Evolutionary conservation across 1,140 invertebrate species (phyloP), one percentile per base, ranked within the genome.

Genomic region (Proales similis): DNA sequence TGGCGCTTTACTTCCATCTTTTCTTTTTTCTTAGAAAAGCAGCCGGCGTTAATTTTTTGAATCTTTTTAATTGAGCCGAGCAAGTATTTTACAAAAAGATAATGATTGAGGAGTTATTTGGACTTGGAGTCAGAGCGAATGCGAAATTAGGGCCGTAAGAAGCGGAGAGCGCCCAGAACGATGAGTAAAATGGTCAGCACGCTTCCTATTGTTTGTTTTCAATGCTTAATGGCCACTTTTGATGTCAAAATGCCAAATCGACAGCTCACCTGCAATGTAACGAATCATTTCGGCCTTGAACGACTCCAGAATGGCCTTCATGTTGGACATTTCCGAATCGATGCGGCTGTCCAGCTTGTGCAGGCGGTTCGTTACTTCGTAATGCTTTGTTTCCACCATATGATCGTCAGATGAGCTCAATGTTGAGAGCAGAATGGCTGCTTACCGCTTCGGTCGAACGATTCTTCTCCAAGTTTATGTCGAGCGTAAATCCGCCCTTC

Each of bases 401-500:
- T 49, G 12, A 11, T 57, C 9, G 17, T n/a, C 27, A 22, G 45
- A 46, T 12, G 45, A 49, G 24, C 19, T 30, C 5, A 49, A 49
- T 49, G 17, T 11, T 17, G 9, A 9, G 14, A 22, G 9, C 14
- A 17, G 7, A 46, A 46, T 9, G 9, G 27, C 5, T 60, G 68
- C 72, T 69, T 65, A 75, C 73, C 17, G 69, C 70, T 66, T 77
- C 74, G 24, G 68, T 69, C 12, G 73, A 66, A 46, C 73, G 62
- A 27, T 72, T 69, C 39, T 68, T 71, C 61, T 77, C 74, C 11
- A 75, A 63, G 63, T 77, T 77, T 9, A 75, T 70, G 63, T 77
- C 74, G 14, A 77, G 67, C 9, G 64, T 70, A 12, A 77, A 66
- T 17, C 72, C 65, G 33, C 72, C 68, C 51, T 70, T 69, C 17